phyloP scores from a whole-genome alignment of 2,113 vertebrate genomes.

The Lophochroa leadbeateri region DNA sequence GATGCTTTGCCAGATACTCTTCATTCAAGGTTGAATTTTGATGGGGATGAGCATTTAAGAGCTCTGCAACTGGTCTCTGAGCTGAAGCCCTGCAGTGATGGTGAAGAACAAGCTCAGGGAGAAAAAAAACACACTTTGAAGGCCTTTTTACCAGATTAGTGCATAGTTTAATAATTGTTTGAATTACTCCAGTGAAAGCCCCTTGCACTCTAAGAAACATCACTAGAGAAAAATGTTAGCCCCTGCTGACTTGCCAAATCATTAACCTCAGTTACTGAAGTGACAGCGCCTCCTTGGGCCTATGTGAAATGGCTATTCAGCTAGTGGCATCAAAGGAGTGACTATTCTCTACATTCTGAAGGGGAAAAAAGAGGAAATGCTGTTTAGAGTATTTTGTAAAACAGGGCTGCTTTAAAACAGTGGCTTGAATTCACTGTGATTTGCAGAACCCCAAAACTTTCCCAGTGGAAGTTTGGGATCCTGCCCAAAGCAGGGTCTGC shows the following conservation, averaged over 20 bases:
- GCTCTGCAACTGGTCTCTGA: conserved; percentile 4
- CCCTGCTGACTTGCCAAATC: not conserved
- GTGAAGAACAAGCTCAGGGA: not conserved
- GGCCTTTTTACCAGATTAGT: not conserved
- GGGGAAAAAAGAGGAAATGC: rapidly evolving
- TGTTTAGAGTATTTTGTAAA: not conserved
- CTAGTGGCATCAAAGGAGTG: not conserved
- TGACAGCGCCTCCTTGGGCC: not conserved
- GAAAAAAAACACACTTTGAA: not conserved
- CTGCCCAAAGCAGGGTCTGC: rapidly evolving
- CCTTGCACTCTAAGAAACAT: not conserved
- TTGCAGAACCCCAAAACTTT: not conserved
- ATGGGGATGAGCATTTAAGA: not conserved
- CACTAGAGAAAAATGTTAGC: not conserved
- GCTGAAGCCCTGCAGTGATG: not conserved
- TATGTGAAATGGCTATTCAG: not conserved
- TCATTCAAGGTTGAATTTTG: not conserved
- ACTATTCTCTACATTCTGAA: not conserved
- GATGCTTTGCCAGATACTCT: not conserved
- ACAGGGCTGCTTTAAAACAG: not conserved
- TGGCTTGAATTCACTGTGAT: not conserved
- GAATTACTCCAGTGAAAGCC: not conserved
- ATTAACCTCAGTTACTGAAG: not conserved
- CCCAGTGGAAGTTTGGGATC: not conserved
- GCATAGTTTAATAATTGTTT: not conserved